Conservation (phyloP, 2,113 vertebrate genomes). For the Lagenorhynchus albirostris region DNA sequence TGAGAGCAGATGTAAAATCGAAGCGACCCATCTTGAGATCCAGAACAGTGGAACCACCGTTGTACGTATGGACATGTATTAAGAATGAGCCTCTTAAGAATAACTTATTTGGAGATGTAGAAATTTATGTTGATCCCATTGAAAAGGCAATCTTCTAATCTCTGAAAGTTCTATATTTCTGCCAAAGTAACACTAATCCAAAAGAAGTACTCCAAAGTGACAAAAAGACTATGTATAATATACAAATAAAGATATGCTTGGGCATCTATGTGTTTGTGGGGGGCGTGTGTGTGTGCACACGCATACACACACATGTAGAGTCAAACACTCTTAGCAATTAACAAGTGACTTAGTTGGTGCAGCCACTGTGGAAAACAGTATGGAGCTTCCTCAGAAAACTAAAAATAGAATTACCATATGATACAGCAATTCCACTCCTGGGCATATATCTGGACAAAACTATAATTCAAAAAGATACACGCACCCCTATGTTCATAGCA, state of each 20-base stretch:
- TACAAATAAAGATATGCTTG: not conserved
- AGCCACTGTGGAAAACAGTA: not conserved
- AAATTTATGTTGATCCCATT: not conserved
- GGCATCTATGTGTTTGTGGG: not conserved
- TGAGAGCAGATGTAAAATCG: not conserved
- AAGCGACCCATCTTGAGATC: not conserved
- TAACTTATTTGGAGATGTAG: not conserved
- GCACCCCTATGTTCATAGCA: not conserved
- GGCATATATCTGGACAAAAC: not conserved
- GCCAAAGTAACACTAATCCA: not conserved
- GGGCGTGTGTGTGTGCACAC: too few species aligned
- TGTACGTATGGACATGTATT: not conserved
- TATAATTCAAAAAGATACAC: not conserved
- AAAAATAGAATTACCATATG: not conserved
- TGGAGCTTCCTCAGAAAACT: not conserved
- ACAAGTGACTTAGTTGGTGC: not conserved
- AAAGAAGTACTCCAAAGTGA: not conserved
- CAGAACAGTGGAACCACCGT: not conserved
- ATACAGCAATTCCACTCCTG: not conserved
- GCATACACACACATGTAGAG: not conserved
- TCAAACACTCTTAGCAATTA: conserved; percentile 45
- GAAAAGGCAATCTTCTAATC: not conserved
- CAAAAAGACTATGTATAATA: not conserved
- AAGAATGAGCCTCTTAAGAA: not conserved
- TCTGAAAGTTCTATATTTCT: not conserved